Conservation (phyloP, 2,888 invertebrate genomes). For the Chymomyza caudatula region DNA sequence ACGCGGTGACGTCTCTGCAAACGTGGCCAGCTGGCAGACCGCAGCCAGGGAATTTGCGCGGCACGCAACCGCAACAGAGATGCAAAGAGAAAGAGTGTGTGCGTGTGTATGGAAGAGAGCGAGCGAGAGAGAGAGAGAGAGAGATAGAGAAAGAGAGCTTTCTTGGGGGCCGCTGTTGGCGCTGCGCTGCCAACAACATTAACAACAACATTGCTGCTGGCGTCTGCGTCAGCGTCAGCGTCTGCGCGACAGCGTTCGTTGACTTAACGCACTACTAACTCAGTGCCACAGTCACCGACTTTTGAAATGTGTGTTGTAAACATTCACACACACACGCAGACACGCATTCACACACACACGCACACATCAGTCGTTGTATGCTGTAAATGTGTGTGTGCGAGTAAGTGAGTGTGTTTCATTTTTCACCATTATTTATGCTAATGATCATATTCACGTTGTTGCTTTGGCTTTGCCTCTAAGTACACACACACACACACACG, state of each 20-base stretch:
- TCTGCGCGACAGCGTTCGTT: constrained; percentile 72
- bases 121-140: background rate
- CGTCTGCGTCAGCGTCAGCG: constrained; percentile 42
- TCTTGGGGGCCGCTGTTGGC: constrained; percentile 19
- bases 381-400: constrained; percentile 17
- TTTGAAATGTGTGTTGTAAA: constrained; percentile 69
- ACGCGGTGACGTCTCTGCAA: background rate
- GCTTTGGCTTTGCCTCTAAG: constrained; percentile 26
- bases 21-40: background rate
- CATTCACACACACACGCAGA: constrained; percentile 39
- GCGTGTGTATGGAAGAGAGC: background rate
- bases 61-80: constrained; percentile 6
- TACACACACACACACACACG: constrained; percentile 8
- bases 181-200: constrained; percentile 19
- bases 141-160: constrained; percentile 16
- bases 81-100: constrained; percentile 2
- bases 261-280: constrained; percentile 77
- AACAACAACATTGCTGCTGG: constrained; percentile 18
- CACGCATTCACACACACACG: constrained; percentile 15
- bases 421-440: constrained; percentile 49
- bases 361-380: constrained; percentile 7
- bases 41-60: background rate
- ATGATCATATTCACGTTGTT: constrained; percentile 51
- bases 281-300: constrained; percentile 77
- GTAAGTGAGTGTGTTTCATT: constrained; percentile 25